These are phyloP conservation scores for Pseudomyrmex sp. DNA, from an alignment of 1,140 invertebrate genomes.

Conservation along the genomic window DNA sequence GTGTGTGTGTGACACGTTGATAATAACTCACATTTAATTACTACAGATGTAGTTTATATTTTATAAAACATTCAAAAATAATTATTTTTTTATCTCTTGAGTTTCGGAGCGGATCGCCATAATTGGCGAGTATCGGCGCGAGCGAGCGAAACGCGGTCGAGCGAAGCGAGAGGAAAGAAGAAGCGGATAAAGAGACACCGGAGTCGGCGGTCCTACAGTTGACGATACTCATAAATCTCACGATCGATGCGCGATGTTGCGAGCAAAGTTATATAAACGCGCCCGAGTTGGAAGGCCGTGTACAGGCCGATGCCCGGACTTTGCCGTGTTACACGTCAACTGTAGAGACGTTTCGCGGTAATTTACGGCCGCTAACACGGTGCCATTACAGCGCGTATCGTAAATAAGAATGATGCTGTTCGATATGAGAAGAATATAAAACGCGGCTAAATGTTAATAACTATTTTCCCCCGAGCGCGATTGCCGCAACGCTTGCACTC, in stretches of 20 bases:
- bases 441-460: slow-evolving; percentile 45
- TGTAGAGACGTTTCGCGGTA: slow-evolving; percentile 70
- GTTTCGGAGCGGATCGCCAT: slow-evolving; percentile 48
- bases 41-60: too few species aligned
- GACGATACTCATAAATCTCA: slow-evolving; percentile 78
- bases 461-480: neutral
- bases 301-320: slow-evolving; percentile 71
- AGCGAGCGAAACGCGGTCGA: slow-evolving; percentile 5
- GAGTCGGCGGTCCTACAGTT: neutral
- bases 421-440: slow-evolving; percentile 42
- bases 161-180: neutral
- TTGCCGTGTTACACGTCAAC: slow-evolving; percentile 76
- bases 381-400: slow-evolving; percentile 66
- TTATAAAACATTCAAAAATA: neutral
- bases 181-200: neutral
- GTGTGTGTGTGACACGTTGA: too few species aligned
- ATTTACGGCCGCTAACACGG: slow-evolving; percentile 73
- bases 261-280: slow-evolving; percentile 68
- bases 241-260: slow-evolving; percentile 77
- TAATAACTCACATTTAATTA: too few species aligned
- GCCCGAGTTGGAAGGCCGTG: slow-evolving; percentile 72
- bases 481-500: neutral
- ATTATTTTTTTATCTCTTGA: slow-evolving; percentile 22
- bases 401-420: slow-evolving; percentile 68
- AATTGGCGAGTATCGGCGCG: slow-evolving; percentile 57